Conservation (phyloP, 1,140 invertebrate species). For the Drosophila sturtevanti region DNA sequence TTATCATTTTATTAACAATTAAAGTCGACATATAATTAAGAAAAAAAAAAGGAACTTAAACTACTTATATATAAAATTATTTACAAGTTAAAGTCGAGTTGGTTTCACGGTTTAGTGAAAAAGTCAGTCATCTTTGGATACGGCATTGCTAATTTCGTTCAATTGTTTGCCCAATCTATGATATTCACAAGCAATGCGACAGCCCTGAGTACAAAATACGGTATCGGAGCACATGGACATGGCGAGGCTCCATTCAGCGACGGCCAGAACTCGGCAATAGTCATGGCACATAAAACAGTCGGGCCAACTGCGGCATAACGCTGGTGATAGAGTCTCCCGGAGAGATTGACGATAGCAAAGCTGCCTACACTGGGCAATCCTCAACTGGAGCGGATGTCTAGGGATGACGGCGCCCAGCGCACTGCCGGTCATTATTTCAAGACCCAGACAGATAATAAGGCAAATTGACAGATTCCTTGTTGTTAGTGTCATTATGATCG, state of each 20-base stretch:
- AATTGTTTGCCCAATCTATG: conserved; percentile 26
- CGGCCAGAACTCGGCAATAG: conserved; percentile 62
- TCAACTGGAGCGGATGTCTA: conserved; percentile 19
- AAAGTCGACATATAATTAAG: neutral
- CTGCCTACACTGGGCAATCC: conserved; percentile 55
- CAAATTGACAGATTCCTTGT: neutral
- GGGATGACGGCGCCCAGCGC: conserved; percentile 36
- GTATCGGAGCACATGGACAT: conserved; percentile 65
- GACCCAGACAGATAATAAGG: neutral
- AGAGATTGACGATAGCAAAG: conserved; percentile 52
- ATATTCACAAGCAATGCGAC: conserved; percentile 62
- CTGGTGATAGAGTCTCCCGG: conserved; percentile 7
- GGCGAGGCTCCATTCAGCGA: conserved; percentile 54
- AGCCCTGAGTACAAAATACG: conserved; percentile 65
- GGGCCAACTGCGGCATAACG: conserved; percentile 49
- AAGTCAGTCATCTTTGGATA: conserved; percentile 29
- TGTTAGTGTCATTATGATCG: neutral
- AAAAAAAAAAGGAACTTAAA: neutral
- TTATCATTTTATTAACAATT: conserved; percentile 31
- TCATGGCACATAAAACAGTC: conserved; percentile 77
- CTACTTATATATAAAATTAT: conserved; percentile 10
- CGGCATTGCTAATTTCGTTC: conserved; percentile 32
- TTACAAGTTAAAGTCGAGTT: conserved; percentile 12
- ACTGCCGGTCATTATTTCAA: conserved; percentile 14
- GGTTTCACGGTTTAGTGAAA: neutral